phyloP scores from a whole-genome alignment of 2,797 vertebrate genomes.

The Tenualosa ilisha region DNA sequence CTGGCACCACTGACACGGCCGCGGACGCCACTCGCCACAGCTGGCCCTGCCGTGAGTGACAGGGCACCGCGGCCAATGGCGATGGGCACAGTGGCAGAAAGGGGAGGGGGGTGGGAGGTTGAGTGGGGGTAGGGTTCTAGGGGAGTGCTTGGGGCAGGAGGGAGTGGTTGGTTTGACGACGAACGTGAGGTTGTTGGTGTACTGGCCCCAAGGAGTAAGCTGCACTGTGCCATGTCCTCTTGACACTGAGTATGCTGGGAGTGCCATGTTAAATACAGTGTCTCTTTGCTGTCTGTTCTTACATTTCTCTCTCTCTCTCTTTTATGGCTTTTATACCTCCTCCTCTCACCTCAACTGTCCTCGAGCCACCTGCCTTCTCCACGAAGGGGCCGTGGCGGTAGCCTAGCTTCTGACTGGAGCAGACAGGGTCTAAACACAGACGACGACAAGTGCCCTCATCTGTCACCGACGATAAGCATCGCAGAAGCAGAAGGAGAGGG shows the following conservation, averaged over 20 bases:
- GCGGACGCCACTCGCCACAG: neutral
- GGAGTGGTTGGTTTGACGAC: conserved; percentile 65
- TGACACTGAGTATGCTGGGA: neutral
- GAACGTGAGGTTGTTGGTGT: conserved; percentile 51
- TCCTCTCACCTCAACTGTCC: conserved; percentile 23
- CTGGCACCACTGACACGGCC: conserved; percentile 33
- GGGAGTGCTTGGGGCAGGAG: conserved; percentile 36
- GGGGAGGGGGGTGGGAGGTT: conserved; percentile 35
- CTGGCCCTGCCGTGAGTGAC: conserved; percentile 48
- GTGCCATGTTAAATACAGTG: neutral
- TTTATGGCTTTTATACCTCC: neutral
- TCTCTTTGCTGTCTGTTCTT: conserved; percentile 35
- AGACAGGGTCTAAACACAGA: conserved; percentile 38
- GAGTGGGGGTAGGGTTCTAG: conserved; percentile 41
- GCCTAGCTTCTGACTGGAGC: conserved; percentile 38
- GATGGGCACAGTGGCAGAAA: conserved; percentile 8
- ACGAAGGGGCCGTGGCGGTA: conserved; percentile 33
- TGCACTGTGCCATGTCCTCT: conserved; percentile 37
- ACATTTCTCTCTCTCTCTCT: conserved; percentile 40
- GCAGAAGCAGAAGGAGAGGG: conserved; percentile 38
- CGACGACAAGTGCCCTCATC: conserved; percentile 47
- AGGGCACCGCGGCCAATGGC: conserved; percentile 55
- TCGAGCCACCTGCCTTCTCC: conserved; percentile 34
- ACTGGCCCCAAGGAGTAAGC: conserved; percentile 56
- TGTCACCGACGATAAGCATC: conserved; percentile 45